A percentile compares a stretch with the other conserved stretches of the same genome.
Conservation (phyloP, 2,113 vertebrate species). For the Aldabrachelys gigantea region DNA sequence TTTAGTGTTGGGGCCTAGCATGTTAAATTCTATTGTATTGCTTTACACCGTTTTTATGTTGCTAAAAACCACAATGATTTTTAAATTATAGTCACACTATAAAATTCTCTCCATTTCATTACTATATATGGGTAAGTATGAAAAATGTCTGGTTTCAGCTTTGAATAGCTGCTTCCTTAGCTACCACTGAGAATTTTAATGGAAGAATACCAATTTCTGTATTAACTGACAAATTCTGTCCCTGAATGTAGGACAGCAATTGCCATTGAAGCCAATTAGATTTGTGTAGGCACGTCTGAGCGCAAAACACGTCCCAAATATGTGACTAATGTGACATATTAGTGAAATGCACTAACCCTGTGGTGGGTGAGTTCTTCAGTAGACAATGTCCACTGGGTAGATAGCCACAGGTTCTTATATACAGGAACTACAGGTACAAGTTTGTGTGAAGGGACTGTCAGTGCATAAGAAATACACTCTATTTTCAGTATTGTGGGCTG, state of each 20-base stretch:
- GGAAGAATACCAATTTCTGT: not conserved
- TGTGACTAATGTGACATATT: not conserved
- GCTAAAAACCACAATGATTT: not conserved
- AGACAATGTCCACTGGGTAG: accelerated
- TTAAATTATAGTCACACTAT: accelerated
- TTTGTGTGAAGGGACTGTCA: accelerated
- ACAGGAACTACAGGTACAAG: not conserved
- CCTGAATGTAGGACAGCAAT: conserved; percentile 13
- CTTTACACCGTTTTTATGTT: accelerated
- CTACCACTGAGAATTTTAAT: not conserved
- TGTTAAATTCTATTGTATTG: not conserved
- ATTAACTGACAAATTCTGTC: conserved; percentile 41
- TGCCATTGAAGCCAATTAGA: conserved; percentile 26
- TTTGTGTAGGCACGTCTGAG: conserved; percentile 25
- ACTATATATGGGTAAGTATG: accelerated
- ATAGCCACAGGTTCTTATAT: not conserved
- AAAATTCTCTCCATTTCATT: not conserved
- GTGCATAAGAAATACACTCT: not conserved
- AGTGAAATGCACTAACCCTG: not conserved
- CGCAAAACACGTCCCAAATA: not conserved
- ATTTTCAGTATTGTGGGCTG: not conserved
- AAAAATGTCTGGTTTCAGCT: not conserved
- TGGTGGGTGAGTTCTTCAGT: accelerated
- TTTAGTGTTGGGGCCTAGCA: not conserved
- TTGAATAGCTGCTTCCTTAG: not conserved